A percentile compares a stretch with the other conserved stretches of the same genome.
These are phyloP conservation scores for Latrodectus geometricus DNA, from an alignment of 1,140 invertebrate genomes.

Conservation along the genomic window DNA sequence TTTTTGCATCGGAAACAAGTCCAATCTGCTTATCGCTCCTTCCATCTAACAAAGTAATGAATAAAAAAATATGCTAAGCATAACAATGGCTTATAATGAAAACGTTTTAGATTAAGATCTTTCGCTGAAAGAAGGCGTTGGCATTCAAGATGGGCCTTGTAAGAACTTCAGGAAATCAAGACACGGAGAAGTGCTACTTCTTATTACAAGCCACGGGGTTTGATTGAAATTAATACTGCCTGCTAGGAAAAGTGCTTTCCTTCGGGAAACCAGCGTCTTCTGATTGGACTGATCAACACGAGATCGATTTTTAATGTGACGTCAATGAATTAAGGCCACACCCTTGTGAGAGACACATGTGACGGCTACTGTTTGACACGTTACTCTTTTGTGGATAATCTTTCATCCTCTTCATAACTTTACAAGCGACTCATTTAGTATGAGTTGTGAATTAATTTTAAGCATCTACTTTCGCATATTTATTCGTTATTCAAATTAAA, in stretches of 20 bases:
- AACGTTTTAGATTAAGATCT: not conserved
- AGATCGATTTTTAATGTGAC: not conserved
- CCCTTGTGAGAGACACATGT: not conserved
- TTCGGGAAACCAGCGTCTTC: not conserved
- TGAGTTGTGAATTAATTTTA: too few relatives aligned
- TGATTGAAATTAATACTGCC: slow-evolving; percentile 1
- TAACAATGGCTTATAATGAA: not conserved
- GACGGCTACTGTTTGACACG: not conserved
- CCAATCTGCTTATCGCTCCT: not conserved
- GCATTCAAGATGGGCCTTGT: too few relatives aligned
- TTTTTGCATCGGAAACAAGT: not conserved
- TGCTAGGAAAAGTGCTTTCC: not conserved
- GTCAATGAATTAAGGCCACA: not conserved
- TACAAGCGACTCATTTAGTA: too few relatives aligned
- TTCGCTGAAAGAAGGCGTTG: too few relatives aligned
- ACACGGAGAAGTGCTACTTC: too few relatives aligned
- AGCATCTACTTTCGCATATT: too few relatives aligned
- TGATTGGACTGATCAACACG: not conserved
- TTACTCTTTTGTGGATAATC: not conserved
- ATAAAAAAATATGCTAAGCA: not conserved
- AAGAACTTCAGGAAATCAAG: too few relatives aligned
- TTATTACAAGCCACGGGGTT: not conserved
- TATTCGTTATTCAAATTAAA: too few relatives aligned
- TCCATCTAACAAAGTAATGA: not conserved
- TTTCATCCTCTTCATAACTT: too few relatives aligned